These are phyloP conservation scores for Brachionus sp. DNA, from an alignment of 1,140 invertebrate species.

Conservation along the genomic window DNA sequence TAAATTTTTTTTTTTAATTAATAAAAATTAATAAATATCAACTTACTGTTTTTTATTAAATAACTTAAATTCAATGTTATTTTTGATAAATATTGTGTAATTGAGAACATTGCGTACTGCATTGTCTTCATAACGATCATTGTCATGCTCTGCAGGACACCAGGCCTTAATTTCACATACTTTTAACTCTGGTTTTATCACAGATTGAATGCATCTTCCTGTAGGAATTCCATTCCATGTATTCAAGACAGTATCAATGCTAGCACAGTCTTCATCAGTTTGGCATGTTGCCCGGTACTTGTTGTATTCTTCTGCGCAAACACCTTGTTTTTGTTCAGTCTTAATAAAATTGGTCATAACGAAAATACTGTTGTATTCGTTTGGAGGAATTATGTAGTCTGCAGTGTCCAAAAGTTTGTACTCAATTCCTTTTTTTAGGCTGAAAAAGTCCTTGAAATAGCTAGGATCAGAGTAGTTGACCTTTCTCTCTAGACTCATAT, in stretches of 20 bases:
- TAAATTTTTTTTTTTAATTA: background rate
- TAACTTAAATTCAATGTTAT: slow-evolving; percentile 46
- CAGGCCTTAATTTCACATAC: slow-evolving; percentile 45
- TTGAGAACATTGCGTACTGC: slow-evolving; percentile 37
- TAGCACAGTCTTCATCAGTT: background rate
- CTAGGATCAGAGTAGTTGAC: background rate
- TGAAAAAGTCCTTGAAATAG: slow-evolving; percentile 10
- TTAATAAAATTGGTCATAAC: slow-evolving; percentile 45
- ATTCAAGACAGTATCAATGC: background rate
- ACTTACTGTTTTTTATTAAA: slow-evolving; percentile 46
- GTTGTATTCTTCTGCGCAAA: slow-evolving; percentile 57
- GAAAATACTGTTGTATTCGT: slow-evolving; percentile 41
- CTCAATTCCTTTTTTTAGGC: background rate
- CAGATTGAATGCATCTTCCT: slow-evolving; percentile 7
- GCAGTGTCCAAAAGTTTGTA: slow-evolving; percentile 38
- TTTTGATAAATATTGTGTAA: slow-evolving; percentile 47
- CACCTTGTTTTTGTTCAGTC: slow-evolving; percentile 52
- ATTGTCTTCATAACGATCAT: slow-evolving; percentile 5
- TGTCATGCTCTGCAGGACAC: slow-evolving; percentile 29
- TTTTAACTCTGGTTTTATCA: background rate
- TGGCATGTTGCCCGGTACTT: slow-evolving; percentile 19
- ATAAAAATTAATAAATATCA: background rate
- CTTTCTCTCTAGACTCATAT: background rate
- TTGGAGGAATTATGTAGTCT: slow-evolving; percentile 38
- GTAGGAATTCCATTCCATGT: slow-evolving; percentile 39